Base-by-base conservation (phyloP, 2,888 invertebrate species). In the Graphium colonna region DNA sequence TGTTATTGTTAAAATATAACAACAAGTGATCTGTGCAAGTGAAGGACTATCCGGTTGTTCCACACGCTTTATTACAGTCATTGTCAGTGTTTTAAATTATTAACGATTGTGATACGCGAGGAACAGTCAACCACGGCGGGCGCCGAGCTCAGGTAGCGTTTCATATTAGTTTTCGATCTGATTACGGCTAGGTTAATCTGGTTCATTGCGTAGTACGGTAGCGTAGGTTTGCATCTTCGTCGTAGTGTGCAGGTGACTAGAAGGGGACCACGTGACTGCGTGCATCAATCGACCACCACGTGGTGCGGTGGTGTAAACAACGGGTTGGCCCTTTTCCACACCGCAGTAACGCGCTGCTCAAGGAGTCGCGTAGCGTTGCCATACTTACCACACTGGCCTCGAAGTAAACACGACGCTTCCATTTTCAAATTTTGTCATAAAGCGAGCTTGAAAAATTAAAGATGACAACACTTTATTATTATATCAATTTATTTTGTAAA, bases 91-190 rank as follows among this genome's bases (percentile, higher is more conserved):
- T 39, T 52, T 65, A 52, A 60, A 60, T 68, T 21, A 21, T 21
- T 69, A 65, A 59, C 59, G 63, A 69, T 65, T 73, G 79, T 81
- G 75, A 74, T 77, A 74, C 65, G 68, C 64, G 65, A 71, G 73
- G 68, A 76, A 68, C 68, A 71, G 72, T 73, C 74, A 72, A 75
- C 77, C 76, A 85, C 87, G 85, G 81, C 83, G 77, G 77, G 71
- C 82, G 76, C 79, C 82, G 85, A 82, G 84, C 82, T 81, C 80
- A 84, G 88, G 88, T 87, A 83, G 71, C 73, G 73, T 80, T 76
- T 77, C 70, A 61, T 75, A 76, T 79, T 72, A 75, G 76, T 82
- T 83, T 85, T 82, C 71, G 70, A 78, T 79, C 70, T 80, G 75
- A 80, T 77, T 80, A 80, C 68, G 62, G 63, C 64, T 72, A 65